phyloP scores from a whole-genome alignment of 1,140 invertebrate genomes.

The Drosophila sp. region DNA sequence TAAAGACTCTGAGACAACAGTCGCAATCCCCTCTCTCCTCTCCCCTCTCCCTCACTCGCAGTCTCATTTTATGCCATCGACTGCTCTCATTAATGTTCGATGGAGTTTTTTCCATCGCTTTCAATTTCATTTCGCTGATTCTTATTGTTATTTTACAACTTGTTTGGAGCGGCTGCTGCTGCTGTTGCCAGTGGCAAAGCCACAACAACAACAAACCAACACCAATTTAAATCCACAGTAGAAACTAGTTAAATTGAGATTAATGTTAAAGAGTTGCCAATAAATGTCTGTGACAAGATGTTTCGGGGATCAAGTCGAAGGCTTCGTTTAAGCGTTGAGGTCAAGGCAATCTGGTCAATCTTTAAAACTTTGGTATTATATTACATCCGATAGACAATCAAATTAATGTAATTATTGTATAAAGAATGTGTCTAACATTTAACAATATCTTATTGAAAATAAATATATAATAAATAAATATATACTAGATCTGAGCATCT shows the following conservation, averaged over 20 bases:
- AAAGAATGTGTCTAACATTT: too few species aligned
- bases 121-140: conserved; percentile 78
- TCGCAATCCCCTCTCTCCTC: neutral
- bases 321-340: conserved; percentile 13
- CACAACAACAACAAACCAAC: conserved; percentile 23
- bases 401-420: too few species aligned
- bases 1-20: neutral
- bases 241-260: conserved; percentile 53
- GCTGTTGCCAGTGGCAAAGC: conserved; percentile 7
- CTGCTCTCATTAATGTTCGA: conserved; percentile 47
- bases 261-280: conserved; percentile 45
- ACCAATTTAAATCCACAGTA: conserved; percentile 1
- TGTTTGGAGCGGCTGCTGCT: conserved; percentile 53
- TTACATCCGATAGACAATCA: too few species aligned
- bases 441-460: too few species aligned
- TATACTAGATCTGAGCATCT: too few species aligned
- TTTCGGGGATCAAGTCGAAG: conserved; percentile 15
- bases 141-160: conserved; percentile 80
- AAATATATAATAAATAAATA: too few species aligned
- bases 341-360: too few species aligned
- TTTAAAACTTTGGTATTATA: too few species aligned
- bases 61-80: conserved; percentile 11
- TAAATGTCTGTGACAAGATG: conserved; percentile 9
- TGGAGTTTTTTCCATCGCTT: conserved; percentile 58
- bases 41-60: too few species aligned